Conservation (phyloP, 2,797 vertebrate genomes). For the Gobio occitaniae region DNA sequence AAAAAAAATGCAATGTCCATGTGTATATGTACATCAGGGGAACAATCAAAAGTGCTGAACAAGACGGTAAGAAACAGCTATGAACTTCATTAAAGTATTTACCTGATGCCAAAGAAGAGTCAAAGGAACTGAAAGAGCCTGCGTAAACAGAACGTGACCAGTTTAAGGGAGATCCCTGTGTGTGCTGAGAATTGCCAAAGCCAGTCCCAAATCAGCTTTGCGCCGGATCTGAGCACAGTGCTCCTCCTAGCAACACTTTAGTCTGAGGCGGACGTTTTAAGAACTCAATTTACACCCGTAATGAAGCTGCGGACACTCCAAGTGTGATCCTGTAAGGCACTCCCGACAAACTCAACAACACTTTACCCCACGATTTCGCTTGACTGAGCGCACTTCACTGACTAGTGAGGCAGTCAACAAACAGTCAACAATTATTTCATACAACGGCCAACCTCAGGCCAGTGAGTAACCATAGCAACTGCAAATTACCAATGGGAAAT, state of each 20-base stretch:
- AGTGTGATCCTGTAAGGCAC: slow-evolving; percentile 39
- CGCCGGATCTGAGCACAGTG: neutral
- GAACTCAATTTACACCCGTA: slow-evolving; percentile 43
- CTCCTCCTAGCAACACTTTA: neutral
- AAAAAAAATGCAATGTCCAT: neutral
- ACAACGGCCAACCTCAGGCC: slow-evolving; percentile 36
- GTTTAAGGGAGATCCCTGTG: neutral
- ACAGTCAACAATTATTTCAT: slow-evolving; percentile 53
- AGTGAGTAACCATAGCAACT: slow-evolving; percentile 56
- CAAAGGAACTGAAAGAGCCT: neutral
- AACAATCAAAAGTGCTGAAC: slow-evolving; percentile 19
- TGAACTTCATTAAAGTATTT: slow-evolving; percentile 1
- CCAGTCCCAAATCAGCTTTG: slow-evolving; percentile 21
- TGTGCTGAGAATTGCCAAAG: slow-evolving; percentile 10
- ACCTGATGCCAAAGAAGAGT: neutral
- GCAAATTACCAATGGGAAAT: slow-evolving; percentile 47
- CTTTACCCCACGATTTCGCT: slow-evolving; percentile 31
- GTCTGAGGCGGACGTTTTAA: neutral
- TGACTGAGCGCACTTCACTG: slow-evolving; percentile 28
- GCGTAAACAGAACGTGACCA: neutral
- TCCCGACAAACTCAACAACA: slow-evolving; percentile 38
- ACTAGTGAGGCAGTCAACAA: slow-evolving; percentile 52
- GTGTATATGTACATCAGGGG: neutral
- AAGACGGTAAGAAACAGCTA: neutral
- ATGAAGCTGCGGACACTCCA: slow-evolving; percentile 32